These are phyloP conservation scores for Tenrec ecaudatus DNA, from an alignment of 2,113 vertebrate genomes.

Conservation along the genomic window DNA sequence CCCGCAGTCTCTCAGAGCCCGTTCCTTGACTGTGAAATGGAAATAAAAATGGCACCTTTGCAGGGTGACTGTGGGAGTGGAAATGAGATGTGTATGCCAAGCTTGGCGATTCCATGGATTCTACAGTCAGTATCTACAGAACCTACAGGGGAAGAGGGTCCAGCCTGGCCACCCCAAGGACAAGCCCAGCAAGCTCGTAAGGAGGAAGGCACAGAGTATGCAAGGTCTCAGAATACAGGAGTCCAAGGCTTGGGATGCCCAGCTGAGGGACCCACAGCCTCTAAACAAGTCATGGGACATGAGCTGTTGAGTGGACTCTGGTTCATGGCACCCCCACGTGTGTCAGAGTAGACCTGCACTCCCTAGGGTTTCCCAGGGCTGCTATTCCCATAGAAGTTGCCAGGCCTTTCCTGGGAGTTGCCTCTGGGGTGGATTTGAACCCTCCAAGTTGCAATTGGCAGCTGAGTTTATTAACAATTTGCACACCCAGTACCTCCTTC, in stretches of 20 bases:
- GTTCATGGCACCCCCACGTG: neutral
- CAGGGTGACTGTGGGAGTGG: neutral
- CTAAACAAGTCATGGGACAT: neutral
- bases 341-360: neutral
- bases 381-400: neutral
- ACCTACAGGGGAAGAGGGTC: no score
- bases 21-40: neutral
- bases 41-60: neutral
- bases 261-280: neutral
- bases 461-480: neutral
- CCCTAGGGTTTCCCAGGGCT: neutral
- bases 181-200: neutral
- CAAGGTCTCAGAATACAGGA: neutral
- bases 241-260: neutral
- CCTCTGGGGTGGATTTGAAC: neutral
- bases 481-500: neutral
- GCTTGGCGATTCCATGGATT: neutral
- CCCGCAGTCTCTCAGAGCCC: neutral
- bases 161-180: no score
- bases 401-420: neutral
- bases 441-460: neutral
- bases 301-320: no score
- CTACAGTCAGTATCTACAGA: neutral
- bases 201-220: neutral
- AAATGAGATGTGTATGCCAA: rapidly evolving